These are phyloP conservation scores for Holcopasites calliopsidis DNA, from an alignment of 1,140 invertebrate species.

Conservation along the genomic window DNA sequence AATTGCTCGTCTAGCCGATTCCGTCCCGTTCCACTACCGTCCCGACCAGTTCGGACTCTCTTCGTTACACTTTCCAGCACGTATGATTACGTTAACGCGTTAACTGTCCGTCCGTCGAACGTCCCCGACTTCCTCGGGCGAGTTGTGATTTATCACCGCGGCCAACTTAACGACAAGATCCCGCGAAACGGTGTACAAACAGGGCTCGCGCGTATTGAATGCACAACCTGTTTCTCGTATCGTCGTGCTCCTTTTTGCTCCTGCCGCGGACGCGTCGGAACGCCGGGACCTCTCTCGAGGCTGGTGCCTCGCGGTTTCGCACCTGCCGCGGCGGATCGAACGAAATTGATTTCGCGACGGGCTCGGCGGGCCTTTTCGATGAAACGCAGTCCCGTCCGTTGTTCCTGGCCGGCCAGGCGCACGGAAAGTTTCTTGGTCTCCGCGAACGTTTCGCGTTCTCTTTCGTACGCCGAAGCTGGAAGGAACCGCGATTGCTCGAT, in stretches of 20 bases:
- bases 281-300: background rate
- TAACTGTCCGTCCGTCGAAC: background rate
- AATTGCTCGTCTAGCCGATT: background rate
- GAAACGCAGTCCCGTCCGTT: too few relatives aligned
- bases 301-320: conserved; percentile 2
- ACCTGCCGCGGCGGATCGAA: background rate
- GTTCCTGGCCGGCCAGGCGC: too few relatives aligned
- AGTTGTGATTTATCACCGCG: conserved; percentile 5
- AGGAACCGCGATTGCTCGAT: too few relatives aligned
- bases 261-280: background rate
- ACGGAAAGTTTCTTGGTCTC: too few relatives aligned
- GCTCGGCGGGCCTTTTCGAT: too few relatives aligned
- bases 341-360: background rate
- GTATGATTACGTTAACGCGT: conserved; percentile 6
- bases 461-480: too few relatives aligned
- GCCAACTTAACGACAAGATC: background rate
- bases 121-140: background rate
- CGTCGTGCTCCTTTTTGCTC: background rate
- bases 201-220: background rate
- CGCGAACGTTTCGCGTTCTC: too few relatives aligned
- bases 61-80: too few relatives aligned
- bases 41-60: too few relatives aligned
- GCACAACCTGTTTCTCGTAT: conserved; percentile 9
- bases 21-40: background rate
- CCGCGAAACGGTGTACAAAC: background rate